phyloP scores from a whole-genome alignment of 2,113 vertebrate genomes.

The Elaphurus davidianus region DNA sequence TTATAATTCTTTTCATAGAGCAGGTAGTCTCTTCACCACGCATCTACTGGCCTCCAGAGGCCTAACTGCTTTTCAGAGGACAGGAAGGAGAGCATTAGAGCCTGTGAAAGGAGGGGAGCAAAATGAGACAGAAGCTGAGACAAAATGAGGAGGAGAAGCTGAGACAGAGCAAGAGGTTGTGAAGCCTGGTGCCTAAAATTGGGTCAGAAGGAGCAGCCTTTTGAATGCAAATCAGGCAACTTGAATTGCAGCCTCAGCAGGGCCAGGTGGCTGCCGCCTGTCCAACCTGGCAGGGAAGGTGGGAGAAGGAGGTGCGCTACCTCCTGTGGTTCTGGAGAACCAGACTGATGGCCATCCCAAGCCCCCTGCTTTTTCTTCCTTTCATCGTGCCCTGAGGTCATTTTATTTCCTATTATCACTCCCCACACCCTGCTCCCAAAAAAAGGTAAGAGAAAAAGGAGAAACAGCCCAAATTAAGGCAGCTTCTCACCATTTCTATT shows the following conservation, averaged over 20 bases:
- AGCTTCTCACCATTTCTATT: background rate
- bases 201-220: constrained; percentile 32
- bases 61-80: background rate
- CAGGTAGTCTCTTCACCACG: background rate
- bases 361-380: background rate
- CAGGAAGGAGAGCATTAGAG: background rate
- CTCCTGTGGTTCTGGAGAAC: background rate
- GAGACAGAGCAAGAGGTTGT: background rate
- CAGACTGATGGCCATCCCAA: background rate
- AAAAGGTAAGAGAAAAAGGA: background rate
- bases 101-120: background rate
- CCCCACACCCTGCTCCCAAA: background rate
- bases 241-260: background rate
- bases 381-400: background rate
- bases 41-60: background rate
- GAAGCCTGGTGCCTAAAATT: background rate
- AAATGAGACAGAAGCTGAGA: background rate
- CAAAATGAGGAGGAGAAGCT: background rate
- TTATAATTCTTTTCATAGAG: background rate
- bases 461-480: background rate
- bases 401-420: background rate
- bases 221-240: constrained; percentile 34
- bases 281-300: background rate
- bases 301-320: background rate
- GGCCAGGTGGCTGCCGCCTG: background rate